phyloP scores from a whole-genome alignment of 1,140 invertebrate species.

The Sitophilus oryzae region DNA sequence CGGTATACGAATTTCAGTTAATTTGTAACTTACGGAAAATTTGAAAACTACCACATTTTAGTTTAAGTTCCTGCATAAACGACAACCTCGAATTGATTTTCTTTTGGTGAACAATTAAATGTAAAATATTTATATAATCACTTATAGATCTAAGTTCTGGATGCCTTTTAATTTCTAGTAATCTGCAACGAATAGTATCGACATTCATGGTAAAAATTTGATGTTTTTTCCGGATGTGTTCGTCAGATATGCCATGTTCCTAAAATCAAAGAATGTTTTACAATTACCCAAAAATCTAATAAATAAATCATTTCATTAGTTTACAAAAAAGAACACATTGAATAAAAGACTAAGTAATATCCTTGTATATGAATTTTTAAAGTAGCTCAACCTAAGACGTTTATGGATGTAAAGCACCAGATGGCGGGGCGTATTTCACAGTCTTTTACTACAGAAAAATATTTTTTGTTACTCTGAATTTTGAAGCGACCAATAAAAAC shows the following conservation, averaged over 20 bases:
- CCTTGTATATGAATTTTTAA: no score
- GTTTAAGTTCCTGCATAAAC: conserved; percentile 45
- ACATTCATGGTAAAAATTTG: conserved; percentile 46
- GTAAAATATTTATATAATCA: conserved; percentile 49
- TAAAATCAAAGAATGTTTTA: no score
- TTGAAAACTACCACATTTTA: conserved; percentile 47
- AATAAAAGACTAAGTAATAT: no score
- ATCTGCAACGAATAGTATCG: conserved; percentile 44
- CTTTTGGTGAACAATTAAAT: conserved; percentile 47
- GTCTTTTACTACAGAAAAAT: no score
- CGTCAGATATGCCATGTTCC: conserved; percentile 38
- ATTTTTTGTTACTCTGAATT: no score
- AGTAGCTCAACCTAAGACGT: no score
- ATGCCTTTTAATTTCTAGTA: conserved; percentile 44
- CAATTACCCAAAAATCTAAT: no score
- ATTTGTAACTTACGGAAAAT: conserved; percentile 45
- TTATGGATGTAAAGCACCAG: no score
- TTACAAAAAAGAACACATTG: no score
- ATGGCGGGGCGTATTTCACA: no score
- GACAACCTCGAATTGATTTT: conserved; percentile 44
- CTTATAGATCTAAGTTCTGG: conserved; percentile 48
- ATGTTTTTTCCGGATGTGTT: conserved; percentile 43
- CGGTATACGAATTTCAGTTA: not conserved
- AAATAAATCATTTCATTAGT: no score
- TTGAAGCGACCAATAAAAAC: no score